A percentile compares a stretch with the other conserved stretches of the same genome.
phyloP scores from a whole-genome alignment of 2,888 invertebrate genomes.

The Calliscelio sp. region DNA sequence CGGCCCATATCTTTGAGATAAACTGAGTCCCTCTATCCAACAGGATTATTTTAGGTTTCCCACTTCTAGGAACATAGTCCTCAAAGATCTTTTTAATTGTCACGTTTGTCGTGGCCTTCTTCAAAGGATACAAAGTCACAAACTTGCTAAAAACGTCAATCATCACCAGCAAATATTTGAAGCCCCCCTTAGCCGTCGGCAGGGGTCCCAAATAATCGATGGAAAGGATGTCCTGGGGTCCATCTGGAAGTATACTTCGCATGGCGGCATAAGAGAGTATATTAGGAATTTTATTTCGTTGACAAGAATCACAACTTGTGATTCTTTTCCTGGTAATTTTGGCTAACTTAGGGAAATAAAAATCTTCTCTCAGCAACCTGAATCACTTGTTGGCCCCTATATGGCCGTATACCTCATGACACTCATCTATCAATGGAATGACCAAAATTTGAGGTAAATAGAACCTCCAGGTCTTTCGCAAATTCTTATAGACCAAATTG shows the following conservation, averaged over 20 bases:
- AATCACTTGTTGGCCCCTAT: constrained; percentile 33
- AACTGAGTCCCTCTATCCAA: too few relatives aligned
- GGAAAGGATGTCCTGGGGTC: constrained; percentile 45
- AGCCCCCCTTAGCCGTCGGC: constrained; percentile 16
- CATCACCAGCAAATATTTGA: constrained; percentile 6
- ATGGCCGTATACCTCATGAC: constrained; percentile 42
- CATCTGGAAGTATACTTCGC: constrained; percentile 19
- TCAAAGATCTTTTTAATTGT: too few relatives aligned
- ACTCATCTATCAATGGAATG: constrained; percentile 2
- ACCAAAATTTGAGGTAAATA: neutral
- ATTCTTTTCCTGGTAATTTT: neutral
- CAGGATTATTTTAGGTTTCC: too few relatives aligned
- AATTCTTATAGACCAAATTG: too few relatives aligned
- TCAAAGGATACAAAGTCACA: too few relatives aligned
- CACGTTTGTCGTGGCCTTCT: too few relatives aligned
- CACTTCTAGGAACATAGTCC: too few relatives aligned
- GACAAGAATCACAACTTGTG: constrained; percentile 25
- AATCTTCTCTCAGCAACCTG: constrained; percentile 29
- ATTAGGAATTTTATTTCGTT: constrained; percentile 35
- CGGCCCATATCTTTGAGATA: too few relatives aligned
- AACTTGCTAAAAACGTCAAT: too few relatives aligned
- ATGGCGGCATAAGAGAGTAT: too few relatives aligned
- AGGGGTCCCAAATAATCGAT: constrained; percentile 68
- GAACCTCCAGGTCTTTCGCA: too few relatives aligned
- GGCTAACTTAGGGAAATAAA: constrained; percentile 10